These are phyloP conservation scores for Muscicapa comitata DNA, from an alignment of 2,797 vertebrate genomes.

Conservation along the genomic window DNA sequence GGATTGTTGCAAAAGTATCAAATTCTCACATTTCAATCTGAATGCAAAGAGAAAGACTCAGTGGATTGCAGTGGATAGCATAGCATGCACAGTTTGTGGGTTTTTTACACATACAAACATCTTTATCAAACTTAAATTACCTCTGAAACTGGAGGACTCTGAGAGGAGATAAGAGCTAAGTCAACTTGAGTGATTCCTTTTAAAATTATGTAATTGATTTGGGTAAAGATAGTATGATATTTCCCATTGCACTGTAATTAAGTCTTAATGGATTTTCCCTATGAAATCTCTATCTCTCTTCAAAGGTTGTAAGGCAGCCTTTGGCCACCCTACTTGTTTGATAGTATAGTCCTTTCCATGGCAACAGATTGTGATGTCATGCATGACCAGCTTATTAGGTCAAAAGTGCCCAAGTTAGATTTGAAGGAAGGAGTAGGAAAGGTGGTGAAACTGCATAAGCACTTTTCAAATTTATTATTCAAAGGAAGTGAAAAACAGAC, in stretches of 20 bases:
- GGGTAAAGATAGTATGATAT: slow-evolving; percentile 27
- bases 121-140: slow-evolving; percentile 60
- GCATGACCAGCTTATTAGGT: slow-evolving; percentile 45
- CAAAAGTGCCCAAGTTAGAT: neutral
- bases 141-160: slow-evolving; percentile 54
- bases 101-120: slow-evolving; percentile 2
- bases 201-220: slow-evolving; percentile 39
- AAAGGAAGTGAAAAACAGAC: neutral
- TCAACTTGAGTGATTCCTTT: slow-evolving; percentile 39
- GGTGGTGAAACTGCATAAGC: neutral
- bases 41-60: neutral
- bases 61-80: neutral
- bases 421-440: slow-evolving; percentile 4
- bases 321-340: slow-evolving; percentile 23
- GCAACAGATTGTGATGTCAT: slow-evolving; percentile 56
- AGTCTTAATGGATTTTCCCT: slow-evolving; percentile 19
- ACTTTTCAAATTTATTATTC: neutral
- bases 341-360: slow-evolving; percentile 32
- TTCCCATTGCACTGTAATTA: neutral
- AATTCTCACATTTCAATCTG: slow-evolving; percentile 56
- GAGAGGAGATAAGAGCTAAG: slow-evolving; percentile 48
- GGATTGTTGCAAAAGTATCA: neutral
- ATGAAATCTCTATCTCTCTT: slow-evolving; percentile 18
- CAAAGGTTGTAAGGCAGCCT: neutral
- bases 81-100: neutral